Conservation (phyloP, 2,113 vertebrate genomes). For the Plotosus lineatus region DNA sequence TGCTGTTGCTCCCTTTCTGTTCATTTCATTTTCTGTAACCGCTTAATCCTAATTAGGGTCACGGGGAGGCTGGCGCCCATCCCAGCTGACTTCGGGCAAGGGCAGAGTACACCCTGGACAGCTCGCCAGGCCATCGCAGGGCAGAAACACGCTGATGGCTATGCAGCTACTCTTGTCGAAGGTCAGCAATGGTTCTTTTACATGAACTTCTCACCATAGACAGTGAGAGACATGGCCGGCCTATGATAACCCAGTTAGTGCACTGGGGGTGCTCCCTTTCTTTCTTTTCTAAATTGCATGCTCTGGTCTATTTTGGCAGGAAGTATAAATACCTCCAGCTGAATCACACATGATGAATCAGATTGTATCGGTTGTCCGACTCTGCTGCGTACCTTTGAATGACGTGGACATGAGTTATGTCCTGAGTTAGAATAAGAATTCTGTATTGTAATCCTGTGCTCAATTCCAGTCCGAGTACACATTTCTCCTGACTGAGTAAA, state of each 20-base stretch:
- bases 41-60: too few species aligned
- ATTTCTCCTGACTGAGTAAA: background rate
- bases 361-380: background rate
- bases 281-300: background rate
- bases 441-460: background rate
- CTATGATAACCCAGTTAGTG: too few species aligned
- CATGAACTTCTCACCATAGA: too few species aligned
- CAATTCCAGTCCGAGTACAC: background rate
- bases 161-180: too few species aligned
- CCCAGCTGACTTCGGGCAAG: too few species aligned
- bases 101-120: too few species aligned
- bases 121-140: too few species aligned
- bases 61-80: too few species aligned
- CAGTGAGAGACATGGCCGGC: too few species aligned
- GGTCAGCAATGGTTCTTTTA: too few species aligned
- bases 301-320: background rate
- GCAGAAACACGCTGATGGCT: too few species aligned
- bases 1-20: background rate
- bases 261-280: background rate
- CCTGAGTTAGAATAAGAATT: background rate
- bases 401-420: background rate
- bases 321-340: background rate
- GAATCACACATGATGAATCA: conserved; percentile 5
- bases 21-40: too few species aligned
- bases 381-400: background rate